phyloP scores from a whole-genome alignment of 1,140 invertebrate genomes.

The Drosophila novamexicana region DNA sequence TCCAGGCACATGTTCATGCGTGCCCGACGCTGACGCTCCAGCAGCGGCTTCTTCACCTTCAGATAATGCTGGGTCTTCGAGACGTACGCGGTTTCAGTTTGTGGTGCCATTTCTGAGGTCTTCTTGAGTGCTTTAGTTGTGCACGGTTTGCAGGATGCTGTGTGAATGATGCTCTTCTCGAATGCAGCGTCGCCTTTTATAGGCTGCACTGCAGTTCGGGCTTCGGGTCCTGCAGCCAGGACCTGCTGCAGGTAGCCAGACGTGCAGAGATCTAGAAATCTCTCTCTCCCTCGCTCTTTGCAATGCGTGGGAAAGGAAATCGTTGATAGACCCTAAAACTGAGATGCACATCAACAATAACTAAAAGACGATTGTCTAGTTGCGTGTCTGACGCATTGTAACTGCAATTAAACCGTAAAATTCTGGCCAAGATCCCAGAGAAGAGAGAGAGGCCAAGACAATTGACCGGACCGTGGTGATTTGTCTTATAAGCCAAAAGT shows the following conservation, averaged over 20 bases:
- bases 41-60: slow-evolving; percentile 97
- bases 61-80: slow-evolving; percentile 95
- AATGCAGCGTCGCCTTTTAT: slow-evolving; percentile 65
- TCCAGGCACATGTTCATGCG: slow-evolving; percentile 97
- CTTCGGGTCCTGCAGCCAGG: slow-evolving; percentile 54
- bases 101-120: slow-evolving; percentile 67
- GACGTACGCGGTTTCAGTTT: slow-evolving; percentile 58
- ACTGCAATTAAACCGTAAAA: slow-evolving; percentile 80
- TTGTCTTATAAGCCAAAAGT: slow-evolving; percentile 48
- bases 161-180: slow-evolving; percentile 66
- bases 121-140: slow-evolving; percentile 39
- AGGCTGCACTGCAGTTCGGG: slow-evolving; percentile 29
- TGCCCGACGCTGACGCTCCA: slow-evolving; percentile 96
- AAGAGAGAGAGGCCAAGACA: slow-evolving; percentile 21
- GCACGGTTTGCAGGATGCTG: slow-evolving; percentile 75
- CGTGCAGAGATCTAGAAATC: slow-evolving; percentile 62
- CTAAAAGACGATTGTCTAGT: slow-evolving; percentile 63
- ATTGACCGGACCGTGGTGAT: slow-evolving; percentile 64
- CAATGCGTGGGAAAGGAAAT: slow-evolving; percentile 79
- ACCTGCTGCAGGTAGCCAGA: slow-evolving; percentile 66
- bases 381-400: slow-evolving; percentile 65
- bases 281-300: slow-evolving; percentile 41
- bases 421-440: slow-evolving; percentile 56
- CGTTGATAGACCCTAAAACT: slow-evolving; percentile 38
- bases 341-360: slow-evolving; percentile 22